These are phyloP conservation scores for Limonius californicus DNA, from an alignment of 1,140 invertebrate genomes.

Conservation along the genomic window DNA sequence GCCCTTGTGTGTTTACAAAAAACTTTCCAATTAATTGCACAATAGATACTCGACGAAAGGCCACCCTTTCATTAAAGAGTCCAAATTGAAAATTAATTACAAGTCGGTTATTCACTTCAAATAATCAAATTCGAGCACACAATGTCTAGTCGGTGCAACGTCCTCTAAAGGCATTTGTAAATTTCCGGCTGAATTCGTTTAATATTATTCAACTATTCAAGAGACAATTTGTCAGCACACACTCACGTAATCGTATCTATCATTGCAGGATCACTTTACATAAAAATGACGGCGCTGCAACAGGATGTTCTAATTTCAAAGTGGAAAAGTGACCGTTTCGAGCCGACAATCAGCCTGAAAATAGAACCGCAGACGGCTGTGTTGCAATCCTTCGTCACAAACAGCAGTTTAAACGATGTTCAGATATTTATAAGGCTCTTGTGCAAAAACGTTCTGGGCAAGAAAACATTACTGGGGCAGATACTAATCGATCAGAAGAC, in stretches of 20 bases:
- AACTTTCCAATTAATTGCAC: too few relatives aligned
- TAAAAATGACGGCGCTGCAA: constrained; percentile 71
- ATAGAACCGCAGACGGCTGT: constrained; percentile 44
- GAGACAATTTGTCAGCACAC: not conserved
- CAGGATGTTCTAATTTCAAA: constrained; percentile 64
- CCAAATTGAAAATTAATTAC: not conserved
- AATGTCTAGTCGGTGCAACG: not conserved
- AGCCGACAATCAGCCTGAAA: constrained; percentile 60
- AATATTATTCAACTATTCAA: not conserved
- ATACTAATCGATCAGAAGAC: constrained; percentile 48
- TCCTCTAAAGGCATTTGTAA: not conserved
- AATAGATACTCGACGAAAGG: too few relatives aligned
- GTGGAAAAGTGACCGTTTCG: constrained; percentile 70
- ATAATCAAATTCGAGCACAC: not conserved
- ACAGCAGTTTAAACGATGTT: constrained; percentile 51
- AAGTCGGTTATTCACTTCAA: not conserved
- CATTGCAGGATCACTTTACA: constrained; percentile 60
- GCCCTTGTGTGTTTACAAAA: too few relatives aligned
- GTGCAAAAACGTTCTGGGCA: constrained; percentile 48
- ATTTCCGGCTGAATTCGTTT: not conserved
- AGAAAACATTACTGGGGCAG: constrained; percentile 55
- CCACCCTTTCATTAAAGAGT: not conserved
- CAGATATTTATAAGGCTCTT: constrained; percentile 41
- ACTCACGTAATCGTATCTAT: not conserved
- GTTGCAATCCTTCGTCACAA: constrained; percentile 50